Percentiles rank a stretch among this genome's conserved stretches.
phyloP scores from a whole-genome alignment of 2,888 invertebrate species.

The Erebia ligea region DNA sequence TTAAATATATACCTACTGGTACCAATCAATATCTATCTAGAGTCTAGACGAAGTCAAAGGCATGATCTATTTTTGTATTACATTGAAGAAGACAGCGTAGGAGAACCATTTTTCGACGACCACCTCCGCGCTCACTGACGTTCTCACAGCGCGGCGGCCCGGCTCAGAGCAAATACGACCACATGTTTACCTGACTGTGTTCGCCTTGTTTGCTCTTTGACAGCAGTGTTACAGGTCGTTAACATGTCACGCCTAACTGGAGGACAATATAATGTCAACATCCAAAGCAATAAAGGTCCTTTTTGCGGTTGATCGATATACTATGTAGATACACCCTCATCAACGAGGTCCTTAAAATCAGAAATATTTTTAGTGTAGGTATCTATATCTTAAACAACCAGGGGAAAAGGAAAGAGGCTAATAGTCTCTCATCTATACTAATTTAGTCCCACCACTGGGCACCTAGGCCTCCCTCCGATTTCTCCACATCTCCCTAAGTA shows the following conservation, averaged over 20 bases:
- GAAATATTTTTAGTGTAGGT: too few species aligned
- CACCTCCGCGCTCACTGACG: constrained; percentile 57
- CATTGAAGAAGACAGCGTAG: constrained; percentile 14
- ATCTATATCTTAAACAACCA: too few species aligned
- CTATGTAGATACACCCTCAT: too few species aligned
- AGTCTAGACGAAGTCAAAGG: not conserved
- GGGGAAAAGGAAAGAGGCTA: too few species aligned
- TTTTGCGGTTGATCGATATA: too few species aligned
- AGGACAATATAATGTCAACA: constrained; percentile 51
- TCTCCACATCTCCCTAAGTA: too few species aligned
- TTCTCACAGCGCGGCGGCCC: constrained; percentile 70
- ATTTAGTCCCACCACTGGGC: too few species aligned
- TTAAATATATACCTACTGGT: not conserved
- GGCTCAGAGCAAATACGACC: constrained; percentile 60
- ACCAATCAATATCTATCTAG: not conserved
- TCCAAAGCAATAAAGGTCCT: not conserved
- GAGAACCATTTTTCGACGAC: constrained; percentile 49
- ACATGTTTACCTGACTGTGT: constrained; percentile 59
- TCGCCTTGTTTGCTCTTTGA: constrained; percentile 76
- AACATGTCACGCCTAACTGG: constrained; percentile 73
- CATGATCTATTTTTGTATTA: not conserved
- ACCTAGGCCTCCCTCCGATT: too few species aligned
- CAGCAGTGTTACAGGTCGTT: constrained; percentile 82
- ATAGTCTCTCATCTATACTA: too few species aligned
- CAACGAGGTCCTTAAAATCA: too few species aligned